These are phyloP conservation scores for Crocodylus rhombifer DNA, from an alignment of 2,797 vertebrate species.

Conservation along the genomic window DNA sequence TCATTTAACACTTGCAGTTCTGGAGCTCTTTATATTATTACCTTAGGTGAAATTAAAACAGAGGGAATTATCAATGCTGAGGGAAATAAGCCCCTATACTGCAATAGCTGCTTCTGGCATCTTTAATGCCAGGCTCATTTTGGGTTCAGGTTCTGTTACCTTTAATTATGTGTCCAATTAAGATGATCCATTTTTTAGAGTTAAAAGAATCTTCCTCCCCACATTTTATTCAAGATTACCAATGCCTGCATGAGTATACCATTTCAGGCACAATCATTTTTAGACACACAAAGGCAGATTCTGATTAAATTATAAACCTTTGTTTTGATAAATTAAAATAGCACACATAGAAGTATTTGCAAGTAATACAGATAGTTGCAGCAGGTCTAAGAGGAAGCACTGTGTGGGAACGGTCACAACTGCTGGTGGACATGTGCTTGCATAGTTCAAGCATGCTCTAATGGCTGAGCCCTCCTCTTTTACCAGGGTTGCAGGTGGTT, in stretches of 20 bases:
- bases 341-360: accelerated
- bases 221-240: not conserved
- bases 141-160: not conserved
- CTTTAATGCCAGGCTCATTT: not conserved
- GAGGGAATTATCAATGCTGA: not conserved
- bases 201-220: not conserved
- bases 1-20: not conserved
- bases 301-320: not conserved
- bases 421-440: accelerated
- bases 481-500: constrained; percentile 34
- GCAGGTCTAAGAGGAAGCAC: not conserved
- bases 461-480: not conserved
- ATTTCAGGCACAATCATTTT: not conserved
- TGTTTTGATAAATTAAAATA: not conserved
- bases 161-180: not conserved
- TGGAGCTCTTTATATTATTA: not conserved
- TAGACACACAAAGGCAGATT: not conserved
- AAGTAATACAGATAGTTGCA: not conserved
- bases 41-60: not conserved
- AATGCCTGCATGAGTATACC: not conserved
- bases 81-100: not conserved
- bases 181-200: not conserved
- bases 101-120: not conserved
- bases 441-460: not conserved
- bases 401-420: not conserved